Percentiles rank a stretch among this genome's conserved stretches.
Evolutionary conservation across 2,888 invertebrate species (phyloP).

Genomic region (Pilophorus perplexus): DNA sequence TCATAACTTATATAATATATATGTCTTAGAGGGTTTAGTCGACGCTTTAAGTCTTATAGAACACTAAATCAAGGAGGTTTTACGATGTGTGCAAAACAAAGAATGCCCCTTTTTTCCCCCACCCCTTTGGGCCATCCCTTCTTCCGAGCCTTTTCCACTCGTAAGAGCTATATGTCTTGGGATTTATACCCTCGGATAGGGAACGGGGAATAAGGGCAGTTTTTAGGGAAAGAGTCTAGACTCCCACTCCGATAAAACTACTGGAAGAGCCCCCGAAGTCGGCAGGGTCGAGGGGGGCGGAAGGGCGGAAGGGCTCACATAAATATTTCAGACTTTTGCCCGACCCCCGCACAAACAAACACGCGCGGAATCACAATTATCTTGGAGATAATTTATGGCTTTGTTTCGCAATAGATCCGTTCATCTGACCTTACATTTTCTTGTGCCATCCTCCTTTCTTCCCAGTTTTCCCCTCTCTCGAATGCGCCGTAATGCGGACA

Average conservation of each 20-base stretch:
- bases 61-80: slow-evolving; percentile 43
- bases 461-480: too few relatives aligned
- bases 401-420: slow-evolving; percentile 37
- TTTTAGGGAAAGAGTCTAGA: slow-evolving; percentile 41
- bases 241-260: slow-evolving; percentile 34
- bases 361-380: slow-evolving; percentile 40
- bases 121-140: slow-evolving; percentile 7
- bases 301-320: slow-evolving; percentile 19
- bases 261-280: too few relatives aligned
- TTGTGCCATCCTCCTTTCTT: neutral
- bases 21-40: slow-evolving; percentile 37
- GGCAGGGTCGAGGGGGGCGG: neutral
- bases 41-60: slow-evolving; percentile 43
- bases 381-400: slow-evolving; percentile 36
- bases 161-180: slow-evolving; percentile 38
- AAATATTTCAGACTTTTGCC: slow-evolving; percentile 35
- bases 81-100: slow-evolving; percentile 45
- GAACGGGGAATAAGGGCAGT: slow-evolving; percentile 37
- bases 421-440: slow-evolving; percentile 15
- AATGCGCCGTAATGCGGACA: too few relatives aligned
- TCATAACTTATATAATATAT: slow-evolving; percentile 41
- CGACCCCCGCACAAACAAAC: slow-evolving; percentile 36
- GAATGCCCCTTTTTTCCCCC: slow-evolving; percentile 34
- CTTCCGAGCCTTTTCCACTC: slow-evolving; percentile 32
- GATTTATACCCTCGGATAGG: slow-evolving; percentile 35